Conservation (phyloP, 2,113 vertebrate genomes). For the Fulmarus glacialis region DNA sequence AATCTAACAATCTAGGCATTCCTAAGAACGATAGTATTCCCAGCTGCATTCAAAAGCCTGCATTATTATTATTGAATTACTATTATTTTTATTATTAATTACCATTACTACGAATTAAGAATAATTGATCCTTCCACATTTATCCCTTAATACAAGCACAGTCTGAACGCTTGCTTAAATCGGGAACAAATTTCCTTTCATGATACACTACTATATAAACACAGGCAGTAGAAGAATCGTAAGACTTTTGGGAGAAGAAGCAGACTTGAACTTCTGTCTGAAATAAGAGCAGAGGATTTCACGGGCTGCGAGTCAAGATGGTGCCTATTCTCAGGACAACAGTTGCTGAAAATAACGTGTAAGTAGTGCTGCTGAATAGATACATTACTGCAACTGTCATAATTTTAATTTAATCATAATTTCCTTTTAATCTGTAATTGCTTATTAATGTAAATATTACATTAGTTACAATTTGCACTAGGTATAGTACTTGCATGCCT, state of each 20-base stretch:
- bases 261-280: not conserved
- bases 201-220: not conserved
- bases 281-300: not conserved
- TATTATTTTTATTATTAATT: not conserved
- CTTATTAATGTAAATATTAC: not conserved
- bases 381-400: not conserved
- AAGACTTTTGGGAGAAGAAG: not conserved
- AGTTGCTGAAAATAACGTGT: not conserved
- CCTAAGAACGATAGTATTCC: not conserved
- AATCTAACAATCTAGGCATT: not conserved
- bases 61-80: not conserved
- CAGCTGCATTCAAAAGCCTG: not conserved
- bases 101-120: not conserved
- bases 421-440: not conserved
- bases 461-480: not conserved
- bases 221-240: not conserved
- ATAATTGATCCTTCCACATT: not conserved
- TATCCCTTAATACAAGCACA: not conserved
- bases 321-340: not conserved
- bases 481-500: not conserved
- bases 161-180: not conserved
- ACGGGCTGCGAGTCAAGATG: rapidly evolving
- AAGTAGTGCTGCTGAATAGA: not conserved
- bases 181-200: not conserved
- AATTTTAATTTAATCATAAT: not conserved